A percentile compares a stretch with the other conserved stretches of the same genome.
Conservation (phyloP, 2,113 vertebrate species). For the Budorcas taxicolor region DNA sequence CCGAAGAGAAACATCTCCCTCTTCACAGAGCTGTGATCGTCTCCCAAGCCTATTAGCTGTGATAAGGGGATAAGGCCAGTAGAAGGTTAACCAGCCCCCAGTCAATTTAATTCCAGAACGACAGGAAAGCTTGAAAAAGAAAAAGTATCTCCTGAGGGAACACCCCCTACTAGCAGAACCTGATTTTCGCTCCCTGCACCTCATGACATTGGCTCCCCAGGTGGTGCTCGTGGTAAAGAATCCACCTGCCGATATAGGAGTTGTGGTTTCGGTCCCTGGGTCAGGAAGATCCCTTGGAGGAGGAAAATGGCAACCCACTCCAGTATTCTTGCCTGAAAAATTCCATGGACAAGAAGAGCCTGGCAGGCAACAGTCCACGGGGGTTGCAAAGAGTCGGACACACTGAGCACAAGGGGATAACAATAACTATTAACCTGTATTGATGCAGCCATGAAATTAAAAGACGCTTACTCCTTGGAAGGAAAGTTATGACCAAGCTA, state of each 20-base stretch:
- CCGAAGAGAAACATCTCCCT: neutral
- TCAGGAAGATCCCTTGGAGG: neutral
- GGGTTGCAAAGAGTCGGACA: neutral
- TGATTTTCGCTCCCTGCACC: neutral
- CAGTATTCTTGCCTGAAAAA: neutral
- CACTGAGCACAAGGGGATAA: neutral
- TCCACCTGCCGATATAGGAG: neutral
- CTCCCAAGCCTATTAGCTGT: neutral
- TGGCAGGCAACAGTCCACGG: accelerated
- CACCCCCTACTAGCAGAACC: neutral
- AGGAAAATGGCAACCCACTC: neutral
- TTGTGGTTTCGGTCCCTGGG: accelerated
- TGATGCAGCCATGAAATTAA: neutral
- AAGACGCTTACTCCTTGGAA: too few species aligned
- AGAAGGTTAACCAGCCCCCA: neutral
- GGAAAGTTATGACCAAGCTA: too few species aligned
- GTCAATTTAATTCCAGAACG: accelerated
- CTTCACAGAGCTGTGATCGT: neutral
- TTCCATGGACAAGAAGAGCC: neutral
- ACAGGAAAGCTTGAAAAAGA: neutral
- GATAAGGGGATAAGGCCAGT: neutral
- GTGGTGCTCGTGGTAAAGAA: neutral
- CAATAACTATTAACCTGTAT: neutral
- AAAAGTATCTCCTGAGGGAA: neutral
- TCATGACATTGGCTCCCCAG: accelerated